Evolutionary conservation across 2,888 invertebrate species (phyloP).

Genomic region (Sesia bembeciformis): DNA sequence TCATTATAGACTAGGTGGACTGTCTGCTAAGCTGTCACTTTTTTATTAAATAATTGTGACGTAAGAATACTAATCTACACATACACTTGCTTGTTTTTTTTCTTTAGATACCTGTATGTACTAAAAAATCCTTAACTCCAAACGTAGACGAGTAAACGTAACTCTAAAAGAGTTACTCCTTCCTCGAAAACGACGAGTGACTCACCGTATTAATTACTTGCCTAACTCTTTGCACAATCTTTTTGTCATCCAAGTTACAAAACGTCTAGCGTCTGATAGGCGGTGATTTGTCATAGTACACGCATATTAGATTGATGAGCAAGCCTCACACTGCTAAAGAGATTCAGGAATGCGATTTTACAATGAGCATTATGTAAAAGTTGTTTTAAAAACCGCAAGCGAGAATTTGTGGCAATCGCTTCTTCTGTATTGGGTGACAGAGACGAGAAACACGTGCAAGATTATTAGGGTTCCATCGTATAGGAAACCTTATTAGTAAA

Average conservation of each 20-base stretch:
- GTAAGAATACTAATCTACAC: no score
- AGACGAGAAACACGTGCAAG: no score
- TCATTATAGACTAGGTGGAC: no score
- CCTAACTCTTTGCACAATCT: constrained; percentile 6
- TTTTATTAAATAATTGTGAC: no score
- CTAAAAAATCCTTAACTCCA: no score
- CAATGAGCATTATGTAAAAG: constrained; percentile 23
- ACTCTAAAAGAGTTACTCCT: neutral
- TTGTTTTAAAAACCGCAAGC: constrained; percentile 14
- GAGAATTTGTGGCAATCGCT: constrained; percentile 11
- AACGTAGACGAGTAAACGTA: no score
- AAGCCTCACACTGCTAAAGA: constrained; percentile 9
- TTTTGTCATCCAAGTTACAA: constrained; percentile 16
- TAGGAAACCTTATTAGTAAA: no score
- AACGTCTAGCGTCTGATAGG: constrained; percentile 18
- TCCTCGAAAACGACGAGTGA: neutral
- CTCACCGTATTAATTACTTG: constrained; percentile 35
- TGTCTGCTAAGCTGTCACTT: no score
- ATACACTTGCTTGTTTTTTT: no score
- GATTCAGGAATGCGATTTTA: constrained; percentile 21
- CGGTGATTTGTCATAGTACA: constrained; percentile 27
- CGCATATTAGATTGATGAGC: constrained; percentile 34
- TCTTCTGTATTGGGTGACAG: neutral
- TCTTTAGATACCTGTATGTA: no score
- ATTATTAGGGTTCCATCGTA: no score